Evolutionary conservation across 2,113 vertebrate species (phyloP).

Genomic region (Microcebus ravelobensis): DNA sequence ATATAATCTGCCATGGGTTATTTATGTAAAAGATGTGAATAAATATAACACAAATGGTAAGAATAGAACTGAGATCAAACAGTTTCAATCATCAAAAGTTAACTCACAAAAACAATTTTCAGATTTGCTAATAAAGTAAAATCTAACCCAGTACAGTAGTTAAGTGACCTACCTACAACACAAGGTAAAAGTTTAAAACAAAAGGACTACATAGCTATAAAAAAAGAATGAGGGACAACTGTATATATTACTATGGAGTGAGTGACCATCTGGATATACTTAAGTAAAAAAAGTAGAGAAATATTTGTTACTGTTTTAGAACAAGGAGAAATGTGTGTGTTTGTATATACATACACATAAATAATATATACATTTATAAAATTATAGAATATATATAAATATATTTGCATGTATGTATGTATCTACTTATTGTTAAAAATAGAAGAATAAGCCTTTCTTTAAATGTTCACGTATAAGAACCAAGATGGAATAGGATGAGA

Average conservation of each 20-base stretch:
- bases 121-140: constrained; percentile 20
- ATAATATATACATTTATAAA: background rate
- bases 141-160: background rate
- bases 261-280: background rate
- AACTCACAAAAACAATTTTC: background rate
- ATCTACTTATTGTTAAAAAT: constrained; percentile 29
- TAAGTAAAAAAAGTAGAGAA: background rate
- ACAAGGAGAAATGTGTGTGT: background rate
- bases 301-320: background rate
- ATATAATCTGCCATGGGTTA: background rate
- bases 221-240: background rate
- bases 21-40: background rate
- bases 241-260: background rate
- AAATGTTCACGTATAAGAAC: background rate
- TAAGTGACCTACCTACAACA: background rate
- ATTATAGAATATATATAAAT: background rate
- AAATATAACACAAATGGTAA: background rate
- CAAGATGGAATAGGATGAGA: background rate
- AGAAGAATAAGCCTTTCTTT: background rate
- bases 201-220: background rate
- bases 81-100: background rate
- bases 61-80: background rate
- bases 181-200: background rate
- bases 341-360: background rate
- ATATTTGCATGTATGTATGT: background rate